Evolutionary conservation across 1,140 invertebrate genomes (phyloP).

Genomic region (Battus philenor): DNA sequence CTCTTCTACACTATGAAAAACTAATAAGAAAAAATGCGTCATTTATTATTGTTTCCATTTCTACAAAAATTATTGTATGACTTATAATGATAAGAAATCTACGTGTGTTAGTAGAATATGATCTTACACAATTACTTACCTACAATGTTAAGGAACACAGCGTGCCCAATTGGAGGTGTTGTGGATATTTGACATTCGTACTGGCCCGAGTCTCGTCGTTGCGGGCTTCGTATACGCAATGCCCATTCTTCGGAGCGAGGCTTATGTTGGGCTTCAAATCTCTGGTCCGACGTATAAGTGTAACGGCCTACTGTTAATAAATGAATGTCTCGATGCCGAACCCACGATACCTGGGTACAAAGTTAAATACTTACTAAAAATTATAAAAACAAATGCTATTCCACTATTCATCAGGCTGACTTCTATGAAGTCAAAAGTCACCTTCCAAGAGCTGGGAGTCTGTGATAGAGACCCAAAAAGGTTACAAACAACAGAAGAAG

Average conservation of each 20-base stretch:
- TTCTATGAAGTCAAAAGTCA: no score
- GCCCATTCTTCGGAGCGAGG: constrained; percentile 86
- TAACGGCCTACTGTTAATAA: constrained; percentile 89
- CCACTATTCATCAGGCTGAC: no score
- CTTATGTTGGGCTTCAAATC: constrained; percentile 86
- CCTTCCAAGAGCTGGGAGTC: no score
- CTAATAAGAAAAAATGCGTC: no score
- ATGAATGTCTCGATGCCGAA: constrained; percentile 90
- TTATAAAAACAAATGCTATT: not conserved
- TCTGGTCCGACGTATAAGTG: constrained; percentile 92
- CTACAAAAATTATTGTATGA: no score
- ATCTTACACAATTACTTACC: constrained; percentile 77
- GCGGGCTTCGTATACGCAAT: constrained; percentile 84
- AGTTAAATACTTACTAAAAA: constrained; percentile 26
- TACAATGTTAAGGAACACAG: constrained; percentile 85
- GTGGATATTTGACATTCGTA: constrained; percentile 93
- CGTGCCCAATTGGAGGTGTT: constrained; percentile 88
- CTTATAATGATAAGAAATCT: no score
- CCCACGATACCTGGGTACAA: constrained; percentile 87
- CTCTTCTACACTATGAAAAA: no score
- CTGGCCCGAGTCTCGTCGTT: constrained; percentile 86
- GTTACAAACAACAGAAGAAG: no score
- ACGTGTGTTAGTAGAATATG: not conserved
- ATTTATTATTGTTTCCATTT: no score
- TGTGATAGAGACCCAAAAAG: no score